Base-by-base conservation (phyloP, 2,113 vertebrate genomes). In the Deroptyus accipitrinus region DNA sequence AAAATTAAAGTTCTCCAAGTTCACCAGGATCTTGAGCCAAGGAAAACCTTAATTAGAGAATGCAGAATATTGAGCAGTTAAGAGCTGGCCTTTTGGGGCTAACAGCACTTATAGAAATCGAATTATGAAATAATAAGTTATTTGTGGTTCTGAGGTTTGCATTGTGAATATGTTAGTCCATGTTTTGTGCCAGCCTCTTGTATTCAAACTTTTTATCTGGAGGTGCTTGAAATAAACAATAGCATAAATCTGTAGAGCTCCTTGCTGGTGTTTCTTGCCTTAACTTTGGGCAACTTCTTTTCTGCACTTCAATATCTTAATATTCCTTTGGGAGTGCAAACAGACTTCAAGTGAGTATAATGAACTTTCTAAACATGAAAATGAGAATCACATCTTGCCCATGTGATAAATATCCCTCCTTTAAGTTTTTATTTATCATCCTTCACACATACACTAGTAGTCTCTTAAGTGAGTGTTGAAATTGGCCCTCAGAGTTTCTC, bases 11-110 rank as follows among this genome's bases (percentile, higher is more conserved):
- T 94, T 94, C 82, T 96, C 44, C 82, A 94, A 61, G 79, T 95
- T 94, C 81, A 86, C 68, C 54, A 75, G n/a, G 37, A 84, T 49
- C 39, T 59, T 24, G 68, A 95, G 95, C 91, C 95, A 96, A 97
- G 37, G 79, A 97, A 90, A 94, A 93, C 78, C 92, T 97, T 96
- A 87, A 97, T 92, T 96, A 92, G 69, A 84, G 41, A 96, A 80
- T 83, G 66, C 83, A 75, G 74, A 89, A 96, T 97, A 87, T 3
- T 75, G 88, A 85, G 69, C 89, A 70, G 92, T 94, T 96, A 96
- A 79, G 94, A 92, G 86, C 79, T 72, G 63, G 33, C 10, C 94
- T 91, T 94, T 76, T 66, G 90, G 76, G 83, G 64, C 44, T 89
- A 91, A 54, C 79, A 95, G 91, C 57, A 77, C 77, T 94, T 4